phyloP scores from a whole-genome alignment of 2,113 vertebrate species.

The Lepus europaeus region DNA sequence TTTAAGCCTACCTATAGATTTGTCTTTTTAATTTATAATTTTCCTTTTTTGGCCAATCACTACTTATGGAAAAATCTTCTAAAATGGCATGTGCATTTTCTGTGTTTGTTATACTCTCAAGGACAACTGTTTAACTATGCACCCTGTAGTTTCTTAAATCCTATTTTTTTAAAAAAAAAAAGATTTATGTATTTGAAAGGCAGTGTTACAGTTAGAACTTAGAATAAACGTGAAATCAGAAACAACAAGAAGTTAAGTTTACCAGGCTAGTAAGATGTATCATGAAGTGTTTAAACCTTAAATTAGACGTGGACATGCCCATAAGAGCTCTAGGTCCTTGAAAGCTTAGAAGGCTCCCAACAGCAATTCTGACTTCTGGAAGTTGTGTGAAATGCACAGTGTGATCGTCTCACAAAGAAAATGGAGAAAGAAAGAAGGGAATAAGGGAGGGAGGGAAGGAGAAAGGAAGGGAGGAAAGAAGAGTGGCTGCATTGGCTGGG shows the following conservation, averaged over 20 bases:
- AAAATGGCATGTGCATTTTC: not conserved
- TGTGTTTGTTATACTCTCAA: not conserved
- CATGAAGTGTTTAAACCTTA: not conserved
- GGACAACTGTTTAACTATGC: not conserved
- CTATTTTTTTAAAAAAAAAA: not conserved
- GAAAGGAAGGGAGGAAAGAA: too few relatives aligned
- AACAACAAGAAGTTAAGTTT: not conserved
- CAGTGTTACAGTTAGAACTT: not conserved
- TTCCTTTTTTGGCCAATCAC: slow-evolving; percentile 27
- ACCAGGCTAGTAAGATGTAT: not conserved
- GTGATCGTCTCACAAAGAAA: not conserved
- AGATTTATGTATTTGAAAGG: too few relatives aligned
- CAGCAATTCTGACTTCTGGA: too few relatives aligned
- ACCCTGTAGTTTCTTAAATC: not conserved
- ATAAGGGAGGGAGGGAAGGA: too few relatives aligned
- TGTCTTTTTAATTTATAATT: slow-evolving; percentile 45
- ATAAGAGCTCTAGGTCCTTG: not conserved
- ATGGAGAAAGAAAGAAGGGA: too few relatives aligned
- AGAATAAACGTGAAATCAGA: not conserved
- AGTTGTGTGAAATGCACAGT: too few relatives aligned
- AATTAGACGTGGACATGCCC: not conserved
- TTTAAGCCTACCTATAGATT: slow-evolving; percentile 27
- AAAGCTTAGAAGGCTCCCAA: not conserved
- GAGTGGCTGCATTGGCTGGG: too few relatives aligned
- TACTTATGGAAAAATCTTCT: not conserved